A percentile compares a stretch with the other conserved stretches of the same genome.
These are phyloP conservation scores for Dicerorhinus sumatrensis DNA, from an alignment of 2,113 vertebrate species.

Conservation along the genomic window DNA sequence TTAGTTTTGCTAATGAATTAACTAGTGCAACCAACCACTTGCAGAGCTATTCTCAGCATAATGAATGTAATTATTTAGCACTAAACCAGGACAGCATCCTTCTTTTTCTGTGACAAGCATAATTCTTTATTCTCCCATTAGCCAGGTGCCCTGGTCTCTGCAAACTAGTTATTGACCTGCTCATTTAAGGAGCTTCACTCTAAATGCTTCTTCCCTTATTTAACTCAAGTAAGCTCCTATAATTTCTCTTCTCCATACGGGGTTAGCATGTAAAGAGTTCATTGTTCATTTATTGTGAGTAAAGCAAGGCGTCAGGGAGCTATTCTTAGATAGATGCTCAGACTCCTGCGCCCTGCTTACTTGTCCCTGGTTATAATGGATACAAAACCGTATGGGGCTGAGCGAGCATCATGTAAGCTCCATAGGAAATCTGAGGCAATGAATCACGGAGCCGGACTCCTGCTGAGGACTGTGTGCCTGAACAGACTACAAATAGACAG, in stretches of 20 bases:
- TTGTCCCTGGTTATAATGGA: slow-evolving; percentile 89
- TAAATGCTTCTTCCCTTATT: slow-evolving; percentile 88
- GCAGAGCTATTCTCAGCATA: slow-evolving; percentile 87
- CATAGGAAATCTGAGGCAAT: slow-evolving; percentile 90
- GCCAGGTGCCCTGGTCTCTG: slow-evolving; percentile 87
- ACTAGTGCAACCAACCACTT: slow-evolving; percentile 87
- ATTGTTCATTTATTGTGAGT: slow-evolving; percentile 87
- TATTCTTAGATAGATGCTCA: slow-evolving; percentile 87
- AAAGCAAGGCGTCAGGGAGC: slow-evolving; percentile 84
- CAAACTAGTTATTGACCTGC: slow-evolving; percentile 91
- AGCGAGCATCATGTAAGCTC: slow-evolving; percentile 90
- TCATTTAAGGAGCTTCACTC: slow-evolving; percentile 88
- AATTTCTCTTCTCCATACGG: slow-evolving; percentile 82
- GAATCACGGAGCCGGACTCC: slow-evolving; percentile 89
- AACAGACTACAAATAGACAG: slow-evolving; percentile 89
- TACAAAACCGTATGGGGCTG: slow-evolving; percentile 90
- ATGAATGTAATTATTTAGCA: slow-evolving; percentile 91
- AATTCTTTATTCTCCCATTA: slow-evolving; percentile 91
- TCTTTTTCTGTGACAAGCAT: slow-evolving; percentile 87
- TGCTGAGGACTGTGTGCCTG: slow-evolving; percentile 88
- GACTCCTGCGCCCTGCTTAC: slow-evolving; percentile 86
- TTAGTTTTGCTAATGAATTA: slow-evolving; percentile 91
- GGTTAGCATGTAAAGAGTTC: slow-evolving; percentile 84
- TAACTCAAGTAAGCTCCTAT: slow-evolving; percentile 86
- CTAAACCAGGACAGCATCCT: slow-evolving; percentile 87